These are phyloP conservation scores for Petaurus breviceps DNA, from an alignment of 2,113 vertebrate genomes.

Conservation along the genomic window DNA sequence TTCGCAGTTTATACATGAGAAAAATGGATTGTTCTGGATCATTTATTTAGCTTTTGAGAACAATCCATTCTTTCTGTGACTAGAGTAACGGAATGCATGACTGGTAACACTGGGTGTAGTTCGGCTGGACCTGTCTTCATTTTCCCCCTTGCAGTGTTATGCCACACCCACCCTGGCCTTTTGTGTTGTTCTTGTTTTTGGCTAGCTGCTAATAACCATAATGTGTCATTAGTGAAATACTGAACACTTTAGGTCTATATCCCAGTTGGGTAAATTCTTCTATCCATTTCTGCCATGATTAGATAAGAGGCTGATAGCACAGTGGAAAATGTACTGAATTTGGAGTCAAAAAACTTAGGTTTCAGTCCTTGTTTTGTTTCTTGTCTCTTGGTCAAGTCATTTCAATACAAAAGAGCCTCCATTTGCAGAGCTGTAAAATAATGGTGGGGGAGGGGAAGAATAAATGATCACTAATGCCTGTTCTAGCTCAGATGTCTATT, in stretches of 20 bases:
- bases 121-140: constrained; percentile 9
- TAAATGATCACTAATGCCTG: not conserved
- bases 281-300: not conserved
- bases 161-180: not conserved
- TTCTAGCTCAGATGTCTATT: not conserved
- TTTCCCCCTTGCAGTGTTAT: constrained; percentile 17
- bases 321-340: not conserved
- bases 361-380: not conserved
- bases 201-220: not conserved
- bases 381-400: not conserved
- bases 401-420: not conserved
- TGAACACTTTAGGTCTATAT: not conserved
- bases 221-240: not conserved
- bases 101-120: not conserved
- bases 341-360: not conserved
- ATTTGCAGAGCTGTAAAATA: not conserved
- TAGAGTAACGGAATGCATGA: not conserved
- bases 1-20: not conserved
- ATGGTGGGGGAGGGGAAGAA: not conserved
- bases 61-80: not conserved
- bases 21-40: not conserved
- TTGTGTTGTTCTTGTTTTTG: not conserved
- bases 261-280: not conserved
- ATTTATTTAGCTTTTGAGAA: not conserved
- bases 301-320: not conserved